Evolutionary conservation across 35 echinoderm and acorn worm genomes (phyloP), one percentile per base, ranked within the genome.

Genomic region (Ophioderma brevispina): DNA sequence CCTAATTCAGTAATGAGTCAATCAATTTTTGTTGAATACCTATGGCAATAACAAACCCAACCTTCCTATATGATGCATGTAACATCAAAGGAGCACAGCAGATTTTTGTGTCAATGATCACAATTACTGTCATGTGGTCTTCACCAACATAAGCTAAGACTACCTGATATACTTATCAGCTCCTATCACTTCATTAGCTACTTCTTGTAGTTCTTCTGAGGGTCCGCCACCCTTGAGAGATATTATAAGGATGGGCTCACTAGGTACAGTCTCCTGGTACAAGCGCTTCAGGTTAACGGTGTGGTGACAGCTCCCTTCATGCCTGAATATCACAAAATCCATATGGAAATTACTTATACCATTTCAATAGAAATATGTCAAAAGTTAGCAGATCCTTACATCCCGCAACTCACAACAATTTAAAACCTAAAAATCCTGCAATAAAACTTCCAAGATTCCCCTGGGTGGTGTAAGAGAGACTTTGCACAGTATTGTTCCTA

Each of bases 221-320:
- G 96, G 86, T 38, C 94, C 96, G 40, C 92, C 96, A 49, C 95
- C 95, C 8, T 92, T 80, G 32, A 92, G 94, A 41, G 94, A 94
- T 89, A 98, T 94, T 82, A 98, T 90, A 0, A 98, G 86, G n/a
- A 94, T 89, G 1, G 96, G 96, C 46, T 98, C 96, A 28, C 56
- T 85, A 0, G 92, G 80, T 18, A 98, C 92, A 34, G 96, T 98
- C 55, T 98, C 96, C 64, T 92, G 89, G 33, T 84, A 89, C 40
- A 98, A 64, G 0, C 93, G 64, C 83, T 92, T 94, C 78, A 98
- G 43, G 87, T 98, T 98, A 1, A 98, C 42, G 25, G 93, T 90
- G 84, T 39, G 96, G 88, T 23, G 96, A 91, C n/a, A 98, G 42
- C 63, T 98, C 96, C n/a, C 78, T 98, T 98, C 96, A 98, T 98